These are phyloP conservation scores for Gadus macrocephalus DNA, from an alignment of 2,113 vertebrate species.

Conservation along the genomic window DNA sequence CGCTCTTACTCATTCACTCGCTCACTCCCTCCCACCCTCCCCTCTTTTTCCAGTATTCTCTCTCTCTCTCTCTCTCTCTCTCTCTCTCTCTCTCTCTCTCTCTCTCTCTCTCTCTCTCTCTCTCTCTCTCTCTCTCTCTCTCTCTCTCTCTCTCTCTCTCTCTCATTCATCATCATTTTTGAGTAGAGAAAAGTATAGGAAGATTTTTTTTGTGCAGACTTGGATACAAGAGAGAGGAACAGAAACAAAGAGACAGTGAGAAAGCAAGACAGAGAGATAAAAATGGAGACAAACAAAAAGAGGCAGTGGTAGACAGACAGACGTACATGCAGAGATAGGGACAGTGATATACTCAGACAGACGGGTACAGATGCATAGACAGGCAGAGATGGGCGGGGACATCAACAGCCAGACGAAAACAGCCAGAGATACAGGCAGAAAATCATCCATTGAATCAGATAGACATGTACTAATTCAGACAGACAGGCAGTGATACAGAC, in stretches of 20 bases:
- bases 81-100: neutral
- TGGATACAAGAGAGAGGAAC: conserved; percentile 12
- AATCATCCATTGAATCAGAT: too few species aligned
- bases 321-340: conserved; percentile 18
- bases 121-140: too few species aligned
- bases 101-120: conserved; percentile 8
- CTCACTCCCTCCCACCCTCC: conserved; percentile 7
- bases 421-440: too few species aligned
- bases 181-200: neutral
- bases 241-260: conserved; percentile 4
- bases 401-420: too few species aligned
- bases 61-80: conserved; percentile 4
- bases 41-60: conserved; percentile 1
- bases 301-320: conserved; percentile 22
- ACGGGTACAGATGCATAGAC: too few species aligned
- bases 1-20: conserved; percentile 53
- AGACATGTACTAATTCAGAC: neutral
- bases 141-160: too few species aligned
- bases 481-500: conserved; percentile 1
- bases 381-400: too few species aligned
- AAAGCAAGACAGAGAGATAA: neutral
- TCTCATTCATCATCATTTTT: too few species aligned
- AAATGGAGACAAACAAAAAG: neutral
- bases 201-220: neutral
- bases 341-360: conserved; percentile 32